Base-by-base conservation (phyloP, 2,113 vertebrate genomes). In the Sardina pilchardus region DNA sequence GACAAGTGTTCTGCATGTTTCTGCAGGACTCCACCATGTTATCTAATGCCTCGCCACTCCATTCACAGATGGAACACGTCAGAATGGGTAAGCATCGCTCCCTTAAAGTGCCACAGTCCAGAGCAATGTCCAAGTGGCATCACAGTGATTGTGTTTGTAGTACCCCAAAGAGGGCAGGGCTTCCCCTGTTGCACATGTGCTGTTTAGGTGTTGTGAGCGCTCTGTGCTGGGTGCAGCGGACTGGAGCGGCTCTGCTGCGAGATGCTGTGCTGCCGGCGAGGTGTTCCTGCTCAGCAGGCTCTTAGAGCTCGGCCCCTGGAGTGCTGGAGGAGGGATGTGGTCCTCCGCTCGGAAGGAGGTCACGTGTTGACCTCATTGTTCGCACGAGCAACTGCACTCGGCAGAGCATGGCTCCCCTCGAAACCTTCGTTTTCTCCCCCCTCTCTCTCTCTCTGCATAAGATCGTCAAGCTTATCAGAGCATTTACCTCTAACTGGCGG, bases 331-430 rank as follows among this genome's bases (percentile, higher is more conserved):
- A 90, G 89, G 91, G 92, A 89, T 89, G 85, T 87, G 91, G 83
- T 83, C 80, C 88, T 86, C 86, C 83, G 88, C 45, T 84, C 90
- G 85, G 90, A 71, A 87, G 89, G 90, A 90, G 93, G 94, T 94
- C 94, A 95, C 93, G 94, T 95, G 94, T 92, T 94, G 94, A 95
- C 94, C 94, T 94, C 94, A 92, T 95, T 95, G 93, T 93, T 92
- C 88, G 92, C 94, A 94, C 89, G 92, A 92, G 94, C 92, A 92
- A 93, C 90, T 92, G 87, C 90, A 88, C 90, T 88, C 86, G 83
- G 87, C 87, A 83, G 89, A 85, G 48, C 84, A 36, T 71, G 26
- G 39, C 59, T 56, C 50, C 50, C 82, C 24, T 39, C 6, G 17
- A 43, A 80, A 43, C 5, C 82, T 47, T 39, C 42, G 8, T 14